Evolutionary conservation across 2,797 vertebrate genomes (phyloP).

Genomic region (Chiroxiphia lanceolata): DNA sequence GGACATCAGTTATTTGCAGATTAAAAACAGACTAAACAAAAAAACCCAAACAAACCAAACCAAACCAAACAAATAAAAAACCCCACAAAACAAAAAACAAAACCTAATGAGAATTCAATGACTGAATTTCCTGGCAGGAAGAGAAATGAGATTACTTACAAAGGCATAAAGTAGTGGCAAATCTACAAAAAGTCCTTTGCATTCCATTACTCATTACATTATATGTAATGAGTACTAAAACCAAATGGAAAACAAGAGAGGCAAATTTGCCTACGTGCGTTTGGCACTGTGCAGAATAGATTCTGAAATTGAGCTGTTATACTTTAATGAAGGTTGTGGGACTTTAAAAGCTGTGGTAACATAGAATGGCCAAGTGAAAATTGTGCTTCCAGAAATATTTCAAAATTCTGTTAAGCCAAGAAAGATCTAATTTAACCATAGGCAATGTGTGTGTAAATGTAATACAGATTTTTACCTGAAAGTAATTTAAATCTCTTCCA

Average conservation of each 20-base stretch:
- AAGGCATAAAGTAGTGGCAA: background rate
- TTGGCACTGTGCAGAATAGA: background rate
- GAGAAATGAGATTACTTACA: background rate
- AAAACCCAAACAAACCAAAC: background rate
- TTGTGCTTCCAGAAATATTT: background rate
- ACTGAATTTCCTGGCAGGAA: background rate
- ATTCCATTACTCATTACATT: too few relatives aligned
- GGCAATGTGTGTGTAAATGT: background rate
- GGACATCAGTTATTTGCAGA: background rate
- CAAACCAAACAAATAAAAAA: background rate
- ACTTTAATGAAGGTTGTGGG: background rate
- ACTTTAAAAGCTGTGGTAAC: background rate
- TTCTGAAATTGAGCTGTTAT: background rate
- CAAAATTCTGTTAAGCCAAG: background rate
- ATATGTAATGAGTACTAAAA: background rate
- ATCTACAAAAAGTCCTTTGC: background rate
- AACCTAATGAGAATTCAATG: background rate
- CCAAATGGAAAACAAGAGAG: background rate
- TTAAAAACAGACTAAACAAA: background rate
- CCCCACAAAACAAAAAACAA: background rate
- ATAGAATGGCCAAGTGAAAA: background rate
- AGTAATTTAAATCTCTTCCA: background rate
- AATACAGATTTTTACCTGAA: background rate
- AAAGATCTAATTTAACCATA: background rate
- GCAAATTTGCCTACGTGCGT: background rate